Percentiles rank a stretch among this genome's conserved stretches.
These are phyloP conservation scores for Pardosa pseudoannulata DNA, from an alignment of 2,888 invertebrate genomes.

Conservation along the genomic window DNA sequence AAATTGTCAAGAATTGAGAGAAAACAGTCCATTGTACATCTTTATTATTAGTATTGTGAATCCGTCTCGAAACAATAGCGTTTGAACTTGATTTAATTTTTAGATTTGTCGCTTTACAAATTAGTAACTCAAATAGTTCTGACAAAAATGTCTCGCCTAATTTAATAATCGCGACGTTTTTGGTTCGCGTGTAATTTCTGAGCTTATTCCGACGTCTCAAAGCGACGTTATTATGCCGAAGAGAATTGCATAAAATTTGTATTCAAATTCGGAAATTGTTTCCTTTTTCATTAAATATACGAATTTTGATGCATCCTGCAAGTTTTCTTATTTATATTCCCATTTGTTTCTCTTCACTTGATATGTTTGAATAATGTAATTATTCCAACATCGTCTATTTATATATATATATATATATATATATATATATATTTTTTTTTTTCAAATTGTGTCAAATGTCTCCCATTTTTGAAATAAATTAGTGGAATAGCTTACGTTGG, in stretches of 20 bases:
- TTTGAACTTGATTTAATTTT: conserved; percentile 10
- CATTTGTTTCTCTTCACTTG: too few relatives aligned
- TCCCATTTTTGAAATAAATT: too few relatives aligned
- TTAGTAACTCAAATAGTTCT: not conserved
- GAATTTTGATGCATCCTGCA: too few relatives aligned
- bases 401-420: too few relatives aligned
- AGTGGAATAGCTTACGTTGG: too few relatives aligned
- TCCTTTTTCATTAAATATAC: not conserved
- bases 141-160: not conserved
- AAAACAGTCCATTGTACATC: not conserved
- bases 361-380: too few relatives aligned
- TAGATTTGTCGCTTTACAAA: not conserved
- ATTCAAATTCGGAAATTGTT: not conserved
- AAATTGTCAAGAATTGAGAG: not conserved
- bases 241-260: not conserved
- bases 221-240: not conserved
- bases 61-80: not conserved
- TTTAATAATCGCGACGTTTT: conserved; percentile 3
- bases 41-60: not conserved
- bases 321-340: too few relatives aligned
- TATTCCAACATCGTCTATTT: too few relatives aligned
- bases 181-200: not conserved
- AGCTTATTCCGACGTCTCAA: not conserved
- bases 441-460: too few relatives aligned
- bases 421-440: too few relatives aligned